Evolutionary conservation across 2,113 vertebrate species (phyloP).

Genomic region (Bos javanicus): DNA sequence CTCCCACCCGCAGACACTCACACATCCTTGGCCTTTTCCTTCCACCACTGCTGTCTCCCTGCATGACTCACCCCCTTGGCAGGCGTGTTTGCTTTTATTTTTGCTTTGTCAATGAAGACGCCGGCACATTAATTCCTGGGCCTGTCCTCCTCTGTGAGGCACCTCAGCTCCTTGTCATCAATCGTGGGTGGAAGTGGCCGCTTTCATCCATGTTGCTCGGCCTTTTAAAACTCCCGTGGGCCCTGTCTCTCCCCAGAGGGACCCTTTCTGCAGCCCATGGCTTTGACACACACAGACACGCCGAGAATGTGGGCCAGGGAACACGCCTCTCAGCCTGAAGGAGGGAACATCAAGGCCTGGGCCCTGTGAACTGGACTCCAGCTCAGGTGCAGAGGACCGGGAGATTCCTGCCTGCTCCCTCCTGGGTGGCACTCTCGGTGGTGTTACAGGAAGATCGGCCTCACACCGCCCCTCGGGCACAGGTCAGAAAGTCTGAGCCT

Average conservation of each 20-base stretch:
- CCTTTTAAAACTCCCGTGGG: slow-evolving; percentile 71
- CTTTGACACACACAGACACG: not conserved
- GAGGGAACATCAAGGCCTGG: not conserved
- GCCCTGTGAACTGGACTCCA: not conserved
- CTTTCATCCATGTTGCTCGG: slow-evolving; percentile 71
- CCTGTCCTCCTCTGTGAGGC: slow-evolving; percentile 73
- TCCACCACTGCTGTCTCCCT: slow-evolving; percentile 49
- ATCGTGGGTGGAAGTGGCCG: slow-evolving; percentile 72
- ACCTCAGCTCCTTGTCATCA: slow-evolving; percentile 75
- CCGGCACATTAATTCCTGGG: slow-evolving; percentile 79
- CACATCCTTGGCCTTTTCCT: slow-evolving; percentile 53
- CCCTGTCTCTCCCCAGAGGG: slow-evolving; percentile 43
- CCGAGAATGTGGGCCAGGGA: not conserved
- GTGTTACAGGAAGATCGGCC: not conserved
- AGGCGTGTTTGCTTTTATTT: slow-evolving; percentile 52
- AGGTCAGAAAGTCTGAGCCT: not conserved
- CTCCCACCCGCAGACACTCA: slow-evolving; percentile 59
- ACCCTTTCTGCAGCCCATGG: slow-evolving; percentile 38
- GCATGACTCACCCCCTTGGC: slow-evolving; percentile 69
- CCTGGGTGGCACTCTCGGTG: not conserved
- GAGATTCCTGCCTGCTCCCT: not conserved
- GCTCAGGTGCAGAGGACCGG: not conserved
- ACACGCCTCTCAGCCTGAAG: not conserved
- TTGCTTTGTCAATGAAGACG: slow-evolving; percentile 80
- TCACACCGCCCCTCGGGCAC: not conserved